Evolutionary conservation across 2,888 invertebrate species (phyloP).

Genomic region (Amphimallon solstitiale): DNA sequence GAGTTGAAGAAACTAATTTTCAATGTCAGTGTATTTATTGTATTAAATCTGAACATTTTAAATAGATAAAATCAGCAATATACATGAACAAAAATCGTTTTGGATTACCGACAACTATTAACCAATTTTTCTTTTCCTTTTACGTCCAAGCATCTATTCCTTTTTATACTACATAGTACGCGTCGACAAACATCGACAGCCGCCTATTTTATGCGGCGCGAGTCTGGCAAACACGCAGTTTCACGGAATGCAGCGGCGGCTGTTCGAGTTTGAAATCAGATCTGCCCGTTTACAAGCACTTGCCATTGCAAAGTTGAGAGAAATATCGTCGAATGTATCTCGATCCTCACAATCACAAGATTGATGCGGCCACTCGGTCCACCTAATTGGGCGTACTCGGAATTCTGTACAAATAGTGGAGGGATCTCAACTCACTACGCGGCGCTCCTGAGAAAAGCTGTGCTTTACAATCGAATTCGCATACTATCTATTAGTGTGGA

Average conservation of each 20-base stretch:
- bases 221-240: conserved; percentile 7
- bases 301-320: background rate
- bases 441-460: background rate
- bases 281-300: conserved; percentile 11
- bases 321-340: conserved; percentile 25
- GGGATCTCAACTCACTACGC: background rate
- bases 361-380: conserved; percentile 31
- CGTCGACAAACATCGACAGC: conserved; percentile 12
- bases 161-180: background rate
- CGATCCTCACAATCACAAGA: conserved; percentile 28
- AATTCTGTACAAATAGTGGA: conserved; percentile 24
- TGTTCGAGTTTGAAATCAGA: conserved; percentile 16
- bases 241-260: conserved; percentile 25
- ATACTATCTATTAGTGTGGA: background rate
- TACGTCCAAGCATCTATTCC: background rate
- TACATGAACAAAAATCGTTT: too few species aligned
- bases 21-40: too few species aligned
- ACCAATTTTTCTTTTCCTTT: too few species aligned
- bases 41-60: too few species aligned
- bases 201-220: conserved; percentile 26
- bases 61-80: too few species aligned
- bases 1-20: too few species aligned
- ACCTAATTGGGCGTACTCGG: conserved; percentile 33
- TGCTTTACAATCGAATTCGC: background rate
- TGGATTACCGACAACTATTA: too few species aligned